Evolutionary conservation across 2,797 vertebrate species (phyloP).

Genomic region (Halcyon chelicuti): DNA sequence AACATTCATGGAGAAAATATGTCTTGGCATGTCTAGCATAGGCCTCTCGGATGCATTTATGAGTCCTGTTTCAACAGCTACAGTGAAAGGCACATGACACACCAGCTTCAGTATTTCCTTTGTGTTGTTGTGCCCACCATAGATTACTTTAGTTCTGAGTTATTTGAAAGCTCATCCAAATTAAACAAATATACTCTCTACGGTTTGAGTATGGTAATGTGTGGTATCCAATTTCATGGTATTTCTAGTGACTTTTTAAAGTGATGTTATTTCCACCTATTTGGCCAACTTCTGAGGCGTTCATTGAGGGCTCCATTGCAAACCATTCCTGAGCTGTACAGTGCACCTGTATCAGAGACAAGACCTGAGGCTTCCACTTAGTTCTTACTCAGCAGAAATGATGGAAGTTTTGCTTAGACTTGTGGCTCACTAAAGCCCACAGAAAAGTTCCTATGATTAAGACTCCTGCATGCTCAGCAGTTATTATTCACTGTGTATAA

Average conservation of each 20-base stretch:
- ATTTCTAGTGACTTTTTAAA: not conserved
- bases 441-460: not conserved
- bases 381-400: slow-evolving; percentile 39
- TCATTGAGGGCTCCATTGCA: not conserved
- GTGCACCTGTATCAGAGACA: slow-evolving; percentile 27
- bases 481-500: not conserved
- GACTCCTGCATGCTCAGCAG: fast-evolving
- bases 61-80: not conserved
- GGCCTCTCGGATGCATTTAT: not conserved
- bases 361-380: not conserved
- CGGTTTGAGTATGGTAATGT: not conserved
- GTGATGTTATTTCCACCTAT: not conserved
- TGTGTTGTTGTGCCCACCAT: not conserved
- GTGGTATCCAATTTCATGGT: not conserved
- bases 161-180: slow-evolving; percentile 34
- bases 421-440: not conserved
- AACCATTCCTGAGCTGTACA: not conserved
- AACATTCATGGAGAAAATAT: not conserved
- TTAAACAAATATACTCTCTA: not conserved
- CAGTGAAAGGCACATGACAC: not conserved
- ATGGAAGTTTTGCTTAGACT: no score
- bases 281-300: not conserved
- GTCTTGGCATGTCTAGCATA: not conserved
- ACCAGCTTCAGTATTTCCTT: not conserved
- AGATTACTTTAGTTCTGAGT: not conserved